These are phyloP conservation scores for Argentina silus DNA, from an alignment of 2,797 vertebrate species.

Conservation along the genomic window DNA sequence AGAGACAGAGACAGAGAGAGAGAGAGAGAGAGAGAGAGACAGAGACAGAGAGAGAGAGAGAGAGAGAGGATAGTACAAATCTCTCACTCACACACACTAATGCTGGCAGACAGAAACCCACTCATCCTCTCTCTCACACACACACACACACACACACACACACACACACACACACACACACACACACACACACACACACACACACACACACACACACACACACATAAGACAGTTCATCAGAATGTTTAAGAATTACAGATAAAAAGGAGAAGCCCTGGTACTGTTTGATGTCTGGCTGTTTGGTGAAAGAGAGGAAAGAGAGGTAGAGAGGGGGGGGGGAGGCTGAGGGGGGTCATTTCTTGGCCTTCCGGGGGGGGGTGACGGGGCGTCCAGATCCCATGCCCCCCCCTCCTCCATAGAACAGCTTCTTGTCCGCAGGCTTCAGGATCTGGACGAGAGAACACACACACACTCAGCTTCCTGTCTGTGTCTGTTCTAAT, in stretches of 20 bases:
- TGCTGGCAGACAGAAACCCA: constrained; percentile 59
- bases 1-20: too few relatives aligned
- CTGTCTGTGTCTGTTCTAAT: too few relatives aligned
- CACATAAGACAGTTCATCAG: constrained; percentile 57
- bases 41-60: constrained; percentile 61
- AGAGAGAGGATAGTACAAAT: constrained; percentile 68
- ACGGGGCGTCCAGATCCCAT: constrained; percentile 78
- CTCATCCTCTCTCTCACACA: constrained; percentile 24
- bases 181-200: constrained; percentile 1
- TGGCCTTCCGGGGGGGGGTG: constrained; percentile 84
- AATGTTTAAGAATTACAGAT: constrained; percentile 79
- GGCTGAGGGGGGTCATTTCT: constrained; percentile 80
- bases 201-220: constrained; percentile 1
- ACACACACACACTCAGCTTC: too few relatives aligned
- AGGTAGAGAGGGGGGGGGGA: constrained; percentile 74
- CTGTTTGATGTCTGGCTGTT: constrained; percentile 81
- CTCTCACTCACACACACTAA: constrained; percentile 70
- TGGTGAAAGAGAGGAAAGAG: constrained; percentile 78
- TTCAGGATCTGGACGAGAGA: constrained; percentile 79
- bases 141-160: neutral
- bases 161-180: constrained; percentile 1
- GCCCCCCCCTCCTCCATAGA: constrained; percentile 73
- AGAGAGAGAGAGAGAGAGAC: too few relatives aligned
- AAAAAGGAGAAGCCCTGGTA: constrained; percentile 78
- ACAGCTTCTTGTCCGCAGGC: constrained; percentile 84